These are phyloP conservation scores for Hepsetus odoe DNA, from an alignment of 2,113 vertebrate species.

Conservation along the genomic window DNA sequence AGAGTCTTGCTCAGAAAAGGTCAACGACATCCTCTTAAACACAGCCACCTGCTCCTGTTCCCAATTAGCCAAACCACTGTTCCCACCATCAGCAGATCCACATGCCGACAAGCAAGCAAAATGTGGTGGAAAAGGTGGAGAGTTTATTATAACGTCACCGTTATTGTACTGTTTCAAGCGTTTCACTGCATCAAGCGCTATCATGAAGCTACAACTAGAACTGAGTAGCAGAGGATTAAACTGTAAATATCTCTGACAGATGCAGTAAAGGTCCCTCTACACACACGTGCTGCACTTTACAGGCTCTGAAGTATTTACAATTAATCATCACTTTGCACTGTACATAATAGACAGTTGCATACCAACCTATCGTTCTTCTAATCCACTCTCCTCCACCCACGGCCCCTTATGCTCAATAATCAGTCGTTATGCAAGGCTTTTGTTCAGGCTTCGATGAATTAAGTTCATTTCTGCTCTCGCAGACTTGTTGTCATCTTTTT, in stretches of 20 bases:
- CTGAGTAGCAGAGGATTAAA: too few relatives aligned
- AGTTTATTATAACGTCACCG: neutral
- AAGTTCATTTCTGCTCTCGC: neutral
- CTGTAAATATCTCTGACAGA: too few relatives aligned
- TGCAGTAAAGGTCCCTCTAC: too few relatives aligned
- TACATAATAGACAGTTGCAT: conserved; percentile 1
- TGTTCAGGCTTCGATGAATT: neutral
- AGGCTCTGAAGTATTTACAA: neutral
- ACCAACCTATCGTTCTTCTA: neutral
- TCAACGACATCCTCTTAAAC: conserved; percentile 51
- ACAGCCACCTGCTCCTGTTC: conserved; percentile 53
- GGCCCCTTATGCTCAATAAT: neutral
- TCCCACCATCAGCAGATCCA: conserved; percentile 38
- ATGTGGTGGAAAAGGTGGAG: conserved; percentile 9
- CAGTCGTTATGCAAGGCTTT: conserved; percentile 6
- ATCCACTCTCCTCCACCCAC: neutral
- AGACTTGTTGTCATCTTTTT: too few relatives aligned
- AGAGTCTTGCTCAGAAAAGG: conserved; percentile 10
- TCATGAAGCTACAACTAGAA: neutral
- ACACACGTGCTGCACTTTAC: neutral
- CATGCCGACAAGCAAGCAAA: conserved; percentile 26
- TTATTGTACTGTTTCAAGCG: neutral
- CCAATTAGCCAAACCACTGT: conserved; percentile 11
- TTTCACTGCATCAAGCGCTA: neutral
- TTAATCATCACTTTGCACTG: neutral